Conservation (phyloP, 64 coral and sea anemone genomes). For the Actinia tenebrosa region DNA sequence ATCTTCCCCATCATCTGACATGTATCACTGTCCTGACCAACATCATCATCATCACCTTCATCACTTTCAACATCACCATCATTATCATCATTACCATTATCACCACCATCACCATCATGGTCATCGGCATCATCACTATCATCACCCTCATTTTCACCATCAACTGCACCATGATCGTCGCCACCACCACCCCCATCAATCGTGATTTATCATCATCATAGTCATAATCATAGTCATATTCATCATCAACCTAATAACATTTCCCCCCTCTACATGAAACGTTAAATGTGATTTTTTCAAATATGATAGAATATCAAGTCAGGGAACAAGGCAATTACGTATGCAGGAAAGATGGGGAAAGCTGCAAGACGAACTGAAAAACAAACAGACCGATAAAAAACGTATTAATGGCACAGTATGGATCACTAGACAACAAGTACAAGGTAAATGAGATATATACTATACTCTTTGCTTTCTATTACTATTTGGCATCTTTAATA, state of each 20-base stretch:
- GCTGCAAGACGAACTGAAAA: conserved; percentile 37
- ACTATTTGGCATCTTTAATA: neutral
- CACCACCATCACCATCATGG: too few relatives aligned
- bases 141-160: too few relatives aligned
- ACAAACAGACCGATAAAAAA: conserved; percentile 28
- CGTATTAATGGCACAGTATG: conserved; percentile 34
- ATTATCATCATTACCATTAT: too few relatives aligned
- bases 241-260: too few relatives aligned
- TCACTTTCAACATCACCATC: too few relatives aligned
- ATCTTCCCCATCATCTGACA: too few relatives aligned
- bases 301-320: conserved; percentile 21
- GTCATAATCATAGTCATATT: too few relatives aligned
- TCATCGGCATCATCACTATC: too few relatives aligned
- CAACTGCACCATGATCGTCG: too few relatives aligned
- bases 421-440: conserved; percentile 17
- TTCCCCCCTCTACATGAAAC: neutral
- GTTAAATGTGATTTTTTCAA: neutral
- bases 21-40: neutral
- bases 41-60: too few relatives aligned
- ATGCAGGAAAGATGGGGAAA: conserved; percentile 41
- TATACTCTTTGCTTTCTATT: neutral
- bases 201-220: too few relatives aligned
- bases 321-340: conserved; percentile 31
- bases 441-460: neutral
- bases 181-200: too few relatives aligned